Evolutionary conservation across 2,113 vertebrate genomes (phyloP), one percentile per base, ranked within the genome.

Genomic region (Rhegmatorhina hoffmannsi): DNA sequence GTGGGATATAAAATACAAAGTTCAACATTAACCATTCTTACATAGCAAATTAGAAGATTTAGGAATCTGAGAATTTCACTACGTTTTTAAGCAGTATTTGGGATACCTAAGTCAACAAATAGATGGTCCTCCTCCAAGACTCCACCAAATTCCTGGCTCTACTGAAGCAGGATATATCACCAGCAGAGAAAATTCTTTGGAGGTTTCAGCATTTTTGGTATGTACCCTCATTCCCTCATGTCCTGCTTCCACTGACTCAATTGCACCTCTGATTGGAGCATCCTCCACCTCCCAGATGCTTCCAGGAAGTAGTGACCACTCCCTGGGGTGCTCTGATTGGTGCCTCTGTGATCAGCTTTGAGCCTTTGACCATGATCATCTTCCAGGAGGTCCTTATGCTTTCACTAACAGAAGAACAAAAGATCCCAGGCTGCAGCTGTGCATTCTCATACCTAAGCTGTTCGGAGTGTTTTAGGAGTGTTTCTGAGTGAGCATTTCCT

Each of bases 381-480:
- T 47, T 25, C 33, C 13, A 16, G 31, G 33, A 33, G 11, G 15
- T 25, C 24, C 26, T 68, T 34, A 33, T 4, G n/a, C 23, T 68
- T 36, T 19, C 3, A 0, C 23, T 52, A 52, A 11, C 8, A 50
- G 43, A 24, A 18, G 9, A 19, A 34, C 24, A 56, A 17, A 66
- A 23, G 29, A 25, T 6, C 2, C 7, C 60, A 52, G 52, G 31
- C 14, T 3, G 1, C 33, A 63, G 79, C 19, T 63, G 33, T 21
- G 19, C 28, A 17, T 28, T n/a, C 56, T 55, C 47, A 49, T 2
- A 49, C 24, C 7, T 9, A 4, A 34, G 46, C 36, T 23, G 24
- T 14, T 25, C 0, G 2, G 7, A 29, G 69, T 19, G 24, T 17
- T 60, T 55, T 23, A 0, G 3, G 43, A 21, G 20, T 16, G 9